Conservation (phyloP, 2,113 vertebrate genomes). For the Pelodiscus sinensis region DNA sequence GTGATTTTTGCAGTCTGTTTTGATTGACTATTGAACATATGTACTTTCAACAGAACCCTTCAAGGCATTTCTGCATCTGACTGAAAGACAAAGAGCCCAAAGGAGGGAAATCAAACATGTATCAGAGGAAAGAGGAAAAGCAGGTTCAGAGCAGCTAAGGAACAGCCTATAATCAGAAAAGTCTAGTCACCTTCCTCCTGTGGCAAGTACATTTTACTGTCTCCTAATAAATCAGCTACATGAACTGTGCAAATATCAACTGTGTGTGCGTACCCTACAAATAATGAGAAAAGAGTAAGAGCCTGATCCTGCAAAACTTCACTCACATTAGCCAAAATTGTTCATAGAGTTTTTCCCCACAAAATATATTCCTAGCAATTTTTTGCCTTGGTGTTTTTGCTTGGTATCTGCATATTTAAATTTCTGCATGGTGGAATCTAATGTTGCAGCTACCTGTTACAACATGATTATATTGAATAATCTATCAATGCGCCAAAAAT, state of each 20-base stretch:
- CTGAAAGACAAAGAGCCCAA: not conserved
- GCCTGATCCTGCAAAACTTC: not conserved
- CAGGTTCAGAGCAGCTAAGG: slow-evolving; percentile 54
- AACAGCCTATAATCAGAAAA: slow-evolving; percentile 38
- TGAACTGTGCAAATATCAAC: not conserved
- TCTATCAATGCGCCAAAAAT: not conserved
- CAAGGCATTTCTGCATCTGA: not conserved
- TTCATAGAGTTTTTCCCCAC: not conserved
- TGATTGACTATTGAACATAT: not conserved
- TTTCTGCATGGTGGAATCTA: not conserved
- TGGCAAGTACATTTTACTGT: slow-evolving; percentile 3
- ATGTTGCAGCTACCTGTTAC: not conserved
- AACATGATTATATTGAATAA: not conserved
- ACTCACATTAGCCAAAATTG: not conserved
- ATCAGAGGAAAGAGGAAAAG: slow-evolving; percentile 43
- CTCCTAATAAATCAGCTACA: slow-evolving; percentile 7
- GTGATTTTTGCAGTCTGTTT: slow-evolving; percentile 19
- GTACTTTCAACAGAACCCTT: slow-evolving; percentile 8
- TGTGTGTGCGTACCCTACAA: not conserved
- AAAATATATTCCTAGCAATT: no score
- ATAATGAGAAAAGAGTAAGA: not conserved
- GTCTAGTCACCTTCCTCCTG: slow-evolving; percentile 20
- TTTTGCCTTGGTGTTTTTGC: not conserved
- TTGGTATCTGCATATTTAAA: not conserved
- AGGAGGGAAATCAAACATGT: not conserved